These are phyloP conservation scores for Mobula birostris DNA, from an alignment of 2,113 vertebrate species.

Conservation along the genomic window DNA sequence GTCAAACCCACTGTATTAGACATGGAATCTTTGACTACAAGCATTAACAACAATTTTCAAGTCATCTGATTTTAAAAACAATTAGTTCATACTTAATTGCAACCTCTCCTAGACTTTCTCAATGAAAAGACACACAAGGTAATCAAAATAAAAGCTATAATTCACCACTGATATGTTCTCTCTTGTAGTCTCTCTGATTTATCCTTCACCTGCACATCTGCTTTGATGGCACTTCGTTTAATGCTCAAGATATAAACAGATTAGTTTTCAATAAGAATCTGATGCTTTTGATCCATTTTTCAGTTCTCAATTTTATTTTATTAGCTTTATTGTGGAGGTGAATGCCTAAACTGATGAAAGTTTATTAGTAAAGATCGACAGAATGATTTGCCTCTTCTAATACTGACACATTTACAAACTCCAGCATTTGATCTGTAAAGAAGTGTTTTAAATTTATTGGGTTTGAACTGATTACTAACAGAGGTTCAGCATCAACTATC, in stretches of 20 bases:
- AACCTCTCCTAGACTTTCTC: neutral
- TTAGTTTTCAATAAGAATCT: neutral
- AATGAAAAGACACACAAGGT: neutral
- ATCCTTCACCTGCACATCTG: neutral
- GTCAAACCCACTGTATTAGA: neutral
- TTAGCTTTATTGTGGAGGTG: neutral
- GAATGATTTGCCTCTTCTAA: neutral
- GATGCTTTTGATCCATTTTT: neutral
- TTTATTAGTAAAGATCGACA: neutral
- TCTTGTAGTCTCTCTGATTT: conserved; percentile 2
- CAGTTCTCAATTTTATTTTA: neutral
- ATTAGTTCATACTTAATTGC: neutral
- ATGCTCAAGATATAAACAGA: neutral
- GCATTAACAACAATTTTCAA: neutral
- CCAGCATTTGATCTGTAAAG: neutral
- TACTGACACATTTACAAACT: neutral
- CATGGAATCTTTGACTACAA: too few species aligned
- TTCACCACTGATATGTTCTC: neutral
- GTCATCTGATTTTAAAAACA: neutral
- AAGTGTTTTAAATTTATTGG: neutral
- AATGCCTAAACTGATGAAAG: neutral
- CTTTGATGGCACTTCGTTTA: neutral
- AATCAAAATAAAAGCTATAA: neutral
- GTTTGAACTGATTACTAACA: neutral
- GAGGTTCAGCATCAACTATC: neutral